Evolutionary conservation across 1,140 invertebrate species (phyloP), one percentile per base, ranked within the genome.

Genomic region (Meteorus sp.): DNA sequence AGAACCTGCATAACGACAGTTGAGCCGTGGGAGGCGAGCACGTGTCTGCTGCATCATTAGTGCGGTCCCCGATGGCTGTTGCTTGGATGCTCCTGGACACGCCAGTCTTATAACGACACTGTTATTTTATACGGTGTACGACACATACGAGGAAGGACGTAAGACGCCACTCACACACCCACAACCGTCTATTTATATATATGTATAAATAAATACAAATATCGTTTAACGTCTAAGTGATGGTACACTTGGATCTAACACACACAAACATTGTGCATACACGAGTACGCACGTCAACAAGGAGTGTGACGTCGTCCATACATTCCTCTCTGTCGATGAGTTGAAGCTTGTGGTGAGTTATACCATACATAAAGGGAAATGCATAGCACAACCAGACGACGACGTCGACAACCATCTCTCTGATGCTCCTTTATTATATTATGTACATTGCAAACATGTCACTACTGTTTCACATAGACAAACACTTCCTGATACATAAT

Each of bases 21-120:
- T 55, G 61, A 66, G 65, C 67, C 62, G 69, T 71, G 62, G 67
- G 69, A 69, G 67, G 63, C 60, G 48, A 68, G 64, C 67, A 72
- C 69, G 70, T 74, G 72, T 74, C 69, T 62, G 47, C 50, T 55
- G 66, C 63, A 69, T 74, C 72, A 72, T 74, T 74, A 74, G 69
- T 64, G 70, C 56, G 35, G n/a, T n/a, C n/a, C n/a, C 59, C 60
- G 62, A 64, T 68, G 59, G 59, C 60, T 61, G 63, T 65, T 52
- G 63, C 65, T 62, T 52, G 62, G 61, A 65, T 47, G 20, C 60
- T 31, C 39, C 47, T 15, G 22, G 41, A 27, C 19, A n/a, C 50
- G 37, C 29, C 62, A 66, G 57, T 59, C 59, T 67, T 67, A 67
- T 70, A 72, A 68, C 62, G 65, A 69, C 62, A 54, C 64, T 68